Percentiles rank a stretch among this genome's conserved stretches.
These are phyloP conservation scores for Aythya fuligula DNA, from an alignment of 2,797 vertebrate species.

Conservation along the genomic window DNA sequence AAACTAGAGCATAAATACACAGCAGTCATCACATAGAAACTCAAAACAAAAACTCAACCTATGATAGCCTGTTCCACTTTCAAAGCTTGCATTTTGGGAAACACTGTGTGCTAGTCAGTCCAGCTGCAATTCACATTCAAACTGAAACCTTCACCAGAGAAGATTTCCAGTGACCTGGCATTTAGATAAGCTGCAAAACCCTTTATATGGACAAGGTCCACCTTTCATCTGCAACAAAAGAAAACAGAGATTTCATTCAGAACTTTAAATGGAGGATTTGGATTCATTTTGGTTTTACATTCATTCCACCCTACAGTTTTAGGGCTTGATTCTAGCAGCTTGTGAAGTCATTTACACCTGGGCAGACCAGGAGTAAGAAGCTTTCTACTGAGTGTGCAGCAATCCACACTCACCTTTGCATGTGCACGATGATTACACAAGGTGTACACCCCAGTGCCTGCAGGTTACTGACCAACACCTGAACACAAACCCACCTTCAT, in stretches of 20 bases:
- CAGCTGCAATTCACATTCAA: neutral
- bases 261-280: neutral
- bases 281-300: neutral
- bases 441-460: neutral
- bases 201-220: neutral
- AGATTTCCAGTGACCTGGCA: neutral
- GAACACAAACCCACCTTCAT: neutral
- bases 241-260: neutral
- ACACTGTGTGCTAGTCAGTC: rapidly evolving
- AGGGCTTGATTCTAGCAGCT: neutral
- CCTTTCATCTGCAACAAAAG: neutral
- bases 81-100: neutral
- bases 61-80: neutral
- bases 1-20: neutral
- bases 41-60: neutral
- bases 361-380: neutral
- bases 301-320: neutral
- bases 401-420: neutral
- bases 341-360: neutral
- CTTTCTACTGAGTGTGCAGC: neutral
- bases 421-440: rapidly evolving
- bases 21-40: neutral
- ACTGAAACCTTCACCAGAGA: neutral
- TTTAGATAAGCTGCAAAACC: neutral
- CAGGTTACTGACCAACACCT: neutral